Evolutionary conservation across 2,113 vertebrate species (phyloP), one percentile per base, ranked within the genome.

Genomic region (Ictalurus punctatus): DNA sequence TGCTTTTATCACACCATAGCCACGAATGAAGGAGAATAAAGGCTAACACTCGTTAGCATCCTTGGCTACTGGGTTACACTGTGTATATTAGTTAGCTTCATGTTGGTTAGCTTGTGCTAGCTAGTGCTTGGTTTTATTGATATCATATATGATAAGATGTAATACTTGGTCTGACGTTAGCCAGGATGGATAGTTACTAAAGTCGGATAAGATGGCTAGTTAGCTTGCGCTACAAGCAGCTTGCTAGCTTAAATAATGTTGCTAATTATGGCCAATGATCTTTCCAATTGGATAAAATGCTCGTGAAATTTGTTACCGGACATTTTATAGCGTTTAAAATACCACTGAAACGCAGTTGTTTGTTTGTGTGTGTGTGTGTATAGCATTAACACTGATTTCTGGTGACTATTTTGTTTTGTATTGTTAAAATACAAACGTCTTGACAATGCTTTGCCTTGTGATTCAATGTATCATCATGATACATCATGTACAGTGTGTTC

Each of bases 401-500:
- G 34, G 0, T 59, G 54, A 25, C 44, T 48, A 48, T 4, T 30
- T 25, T 16, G 59, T 80, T 87, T 67, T 4, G 12, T 63, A 44
- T 63, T 30, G 58, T 8, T 21, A 19, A 86, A 79, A 74, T 58
- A 16, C 12, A 40, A 74, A 78, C 21, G 1, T 21, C 34, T 59
- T 74, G 14, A 19, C 13, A 83, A 40, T 59, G 25, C 54, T 83
- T 40, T 59, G 17, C 48, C 9, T 74, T 61, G 71, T 86, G 85
- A 81, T 6, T 34, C 54, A 58, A 58, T 58, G 52, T 81, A 81
- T 81, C n/a, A 58, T 81, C 3, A 16, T 79, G 76, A 79, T 79
- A n/a, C 76, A 79, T 56, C 25, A 82, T 59, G 71, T 40, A 87
- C 69, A 81, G 84, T 89, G 93, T 89, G 93, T 93, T 90, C 90